Conservation (phyloP, 1,140 invertebrate species). For the Euwallacea fornicatus region DNA sequence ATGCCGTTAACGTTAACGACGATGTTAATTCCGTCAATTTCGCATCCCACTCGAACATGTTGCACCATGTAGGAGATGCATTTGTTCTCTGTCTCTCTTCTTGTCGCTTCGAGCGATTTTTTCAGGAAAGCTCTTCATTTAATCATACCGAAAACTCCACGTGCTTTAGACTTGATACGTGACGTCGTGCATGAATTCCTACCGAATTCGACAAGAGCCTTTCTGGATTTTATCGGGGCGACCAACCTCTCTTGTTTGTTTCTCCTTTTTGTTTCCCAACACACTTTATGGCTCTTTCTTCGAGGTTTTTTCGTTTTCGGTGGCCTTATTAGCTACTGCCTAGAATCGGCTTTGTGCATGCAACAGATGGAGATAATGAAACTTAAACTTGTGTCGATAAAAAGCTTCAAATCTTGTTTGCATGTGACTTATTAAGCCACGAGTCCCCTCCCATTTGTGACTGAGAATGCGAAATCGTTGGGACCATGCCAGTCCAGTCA, state of each 20-base stretch:
- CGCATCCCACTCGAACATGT: too few species aligned
- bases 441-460: slow-evolving; percentile 8
- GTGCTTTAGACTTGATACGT: slow-evolving; percentile 9
- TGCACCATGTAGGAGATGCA: too few species aligned
- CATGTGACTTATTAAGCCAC: slow-evolving; percentile 1
- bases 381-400: too few species aligned
- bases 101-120: not conserved
- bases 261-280: not conserved
- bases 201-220: slow-evolving; percentile 1
- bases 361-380: too few species aligned
- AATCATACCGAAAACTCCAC: slow-evolving; percentile 1
- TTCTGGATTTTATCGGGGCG: slow-evolving; percentile 6
- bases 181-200: slow-evolving; percentile 11
- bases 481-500: slow-evolving; percentile 13
- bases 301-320: not conserved
- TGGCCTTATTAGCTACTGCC: too few species aligned
- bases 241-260: slow-evolving; percentile 1
- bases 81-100: not conserved
- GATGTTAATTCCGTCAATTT: too few species aligned
- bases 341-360: too few species aligned
- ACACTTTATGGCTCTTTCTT: not conserved
- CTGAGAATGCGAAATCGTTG: slow-evolving; percentile 12
- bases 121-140: too few species aligned
- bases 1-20: not conserved
- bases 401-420: slow-evolving; percentile 1